Base-by-base conservation (phyloP, 2,888 invertebrate species). In the Embidobia sp. region DNA sequence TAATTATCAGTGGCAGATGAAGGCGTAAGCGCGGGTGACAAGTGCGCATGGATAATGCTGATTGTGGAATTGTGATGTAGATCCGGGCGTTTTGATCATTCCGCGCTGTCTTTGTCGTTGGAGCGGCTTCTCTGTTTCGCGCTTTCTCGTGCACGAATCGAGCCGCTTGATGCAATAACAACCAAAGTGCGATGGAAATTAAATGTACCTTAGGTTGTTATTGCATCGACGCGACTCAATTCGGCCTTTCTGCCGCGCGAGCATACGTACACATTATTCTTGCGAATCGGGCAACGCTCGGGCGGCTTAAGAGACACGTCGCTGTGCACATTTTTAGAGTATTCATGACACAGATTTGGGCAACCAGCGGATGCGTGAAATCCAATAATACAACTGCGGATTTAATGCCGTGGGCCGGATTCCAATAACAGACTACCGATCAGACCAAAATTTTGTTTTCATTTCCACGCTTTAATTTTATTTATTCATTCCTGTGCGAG, bases 31-130 rank as follows among this genome's bases (percentile, higher is more conserved):
- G 37, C 73, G 64, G 67, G 74, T 72, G 76, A 81, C 80, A 78
- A 82, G 80, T 79, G 78, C 78, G 80, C 79, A 78, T 80, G 80
- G 81, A 80, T 84, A 82, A 84, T 84, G 83, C 82, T 84, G 84
- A 85, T 85, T 86, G 84, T 83, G 81, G 83, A 83, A 86, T 85
- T 84, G 85, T 85, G 80, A 85, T 81, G 83, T 80, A 84, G 83
- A 85, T 85, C 79, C 53, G 67, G 44, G 37, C 67, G 51, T 63
- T 77, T 46, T 63, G 77, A 70, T 57, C 63, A 63, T 48, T 35
- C 16, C 49, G 26, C 19, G 16, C 46, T 42, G 51, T 69, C 63
- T 11, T 53, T 48, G 37, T 51, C 40, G 10, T 42, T 44, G 10
- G 8, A 2, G n/a, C n/a, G n/a, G n/a, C n/a, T n/a, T n/a, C n/a